Base-by-base conservation (phyloP, 2,113 vertebrate species). In the Catagonus wagneri region DNA sequence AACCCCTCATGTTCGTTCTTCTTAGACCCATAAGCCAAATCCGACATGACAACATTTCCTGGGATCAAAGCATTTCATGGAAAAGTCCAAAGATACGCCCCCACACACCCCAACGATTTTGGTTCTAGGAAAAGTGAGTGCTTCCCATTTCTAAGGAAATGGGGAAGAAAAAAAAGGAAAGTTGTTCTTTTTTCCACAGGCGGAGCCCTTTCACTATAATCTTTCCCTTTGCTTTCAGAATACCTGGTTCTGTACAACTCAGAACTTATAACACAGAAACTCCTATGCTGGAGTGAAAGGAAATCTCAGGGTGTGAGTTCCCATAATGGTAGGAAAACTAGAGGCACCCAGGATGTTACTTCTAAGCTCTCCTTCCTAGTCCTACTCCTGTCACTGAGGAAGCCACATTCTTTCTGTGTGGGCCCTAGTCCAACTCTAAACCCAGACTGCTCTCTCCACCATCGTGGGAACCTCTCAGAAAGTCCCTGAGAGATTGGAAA, bases 301-400 rank as follows among this genome's bases (percentile, higher is more conserved):
- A 75, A 89, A 94, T 88, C 71, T 90, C 75, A 50, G 56, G 27
- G 9, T 1, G 9, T 93, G 71, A 65, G 3, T 32, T 52, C 54
- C 54, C 52, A 8, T 50, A 22, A 80, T 50, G 32, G 8, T 61
- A 44, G 72, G 17, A 61, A 93, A 87, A 36, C 27, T 56, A 22
- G 0, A 2, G 36, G 36, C 32, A 52, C 14, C 6, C 6, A 90
- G 58, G 76, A 78, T 68, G n/a, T 54, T 84, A 69, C 56, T 58
- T 75, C 80, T 29, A 14, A 65, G 19, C 19, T 85, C 52, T 75
- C 25, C 29, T 93, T 93, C 72, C 56, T 22, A 63, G 92, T 27
- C 81, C 56, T 80, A 60, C 54, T 84, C 84, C 79, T 74, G 61
- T 92, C 87, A 92, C 90, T 71, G 44, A 92, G 68, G 75, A 94